Evolutionary conservation across 2,888 invertebrate species (phyloP).

Genomic region (Siphonodentalium dalli): DNA sequence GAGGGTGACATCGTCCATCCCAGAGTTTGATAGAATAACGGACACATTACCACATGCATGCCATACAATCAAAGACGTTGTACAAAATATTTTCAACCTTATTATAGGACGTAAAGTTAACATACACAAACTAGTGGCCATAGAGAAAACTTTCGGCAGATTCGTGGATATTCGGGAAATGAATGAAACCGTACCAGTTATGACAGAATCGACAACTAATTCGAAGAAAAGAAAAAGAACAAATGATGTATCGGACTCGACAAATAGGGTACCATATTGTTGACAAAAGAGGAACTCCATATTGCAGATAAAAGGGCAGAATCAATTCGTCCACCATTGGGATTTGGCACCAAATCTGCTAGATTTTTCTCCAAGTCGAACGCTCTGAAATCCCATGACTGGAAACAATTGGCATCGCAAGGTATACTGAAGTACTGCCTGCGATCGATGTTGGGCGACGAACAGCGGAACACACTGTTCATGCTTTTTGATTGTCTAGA

Average conservation of each 20-base stretch:
- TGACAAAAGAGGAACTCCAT: not conserved
- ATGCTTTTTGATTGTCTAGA: slow-evolving; percentile 2
- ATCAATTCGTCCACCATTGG: not conserved
- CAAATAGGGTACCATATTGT: not conserved
- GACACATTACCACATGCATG: slow-evolving; percentile 6
- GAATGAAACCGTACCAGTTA: no score
- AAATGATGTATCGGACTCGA: not conserved
- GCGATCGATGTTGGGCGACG: not conserved
- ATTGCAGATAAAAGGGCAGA: not conserved
- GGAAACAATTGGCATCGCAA: slow-evolving; percentile 4
- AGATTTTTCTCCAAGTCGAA: slow-evolving; percentile 1
- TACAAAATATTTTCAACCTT: slow-evolving; percentile 5
- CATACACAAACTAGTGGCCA: not conserved
- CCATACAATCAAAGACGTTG: slow-evolving; percentile 10
- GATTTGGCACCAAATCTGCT: slow-evolving; percentile 2
- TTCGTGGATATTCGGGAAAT: no score
- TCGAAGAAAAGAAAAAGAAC: not conserved
- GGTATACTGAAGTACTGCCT: slow-evolving; percentile 1
- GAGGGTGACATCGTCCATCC: not conserved
- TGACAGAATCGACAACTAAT: no score
- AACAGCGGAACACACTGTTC: slow-evolving; percentile 3
- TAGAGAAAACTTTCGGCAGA: no score
- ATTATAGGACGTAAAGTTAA: not conserved
- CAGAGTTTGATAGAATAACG: not conserved
- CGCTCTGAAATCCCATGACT: slow-evolving; percentile 2